Evolutionary conservation across 1,140 invertebrate species (phyloP).

Genomic region (Archegozetes longisetosus): DNA sequence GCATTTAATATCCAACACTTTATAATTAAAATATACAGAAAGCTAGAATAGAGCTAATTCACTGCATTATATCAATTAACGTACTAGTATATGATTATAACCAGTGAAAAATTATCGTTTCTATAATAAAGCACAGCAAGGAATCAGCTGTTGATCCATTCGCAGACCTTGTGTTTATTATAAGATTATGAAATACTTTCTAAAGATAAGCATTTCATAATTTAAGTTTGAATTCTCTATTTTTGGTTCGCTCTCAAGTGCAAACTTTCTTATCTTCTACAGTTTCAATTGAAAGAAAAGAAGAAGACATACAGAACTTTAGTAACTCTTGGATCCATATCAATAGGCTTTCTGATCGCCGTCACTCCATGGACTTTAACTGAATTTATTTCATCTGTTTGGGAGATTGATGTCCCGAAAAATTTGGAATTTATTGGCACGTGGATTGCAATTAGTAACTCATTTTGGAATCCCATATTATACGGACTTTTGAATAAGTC

Average conservation of each 20-base stretch:
- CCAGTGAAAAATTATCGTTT: too few relatives aligned
- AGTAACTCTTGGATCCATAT: slow-evolving; percentile 3
- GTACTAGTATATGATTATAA: too few relatives aligned
- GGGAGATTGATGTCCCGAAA: background rate
- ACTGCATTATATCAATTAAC: too few relatives aligned
- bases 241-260: background rate
- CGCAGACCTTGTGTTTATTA: background rate
- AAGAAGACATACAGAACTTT: slow-evolving; percentile 7
- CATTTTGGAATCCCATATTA: slow-evolving; percentile 11
- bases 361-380: slow-evolving; percentile 8
- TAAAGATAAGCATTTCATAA: slow-evolving; percentile 1
- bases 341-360: slow-evolving; percentile 8
- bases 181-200: background rate
- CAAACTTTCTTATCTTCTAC: background rate
- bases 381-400: slow-evolving; percentile 4
- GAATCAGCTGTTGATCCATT: background rate
- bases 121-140: background rate
- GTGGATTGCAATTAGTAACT: slow-evolving; percentile 14
- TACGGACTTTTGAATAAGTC: slow-evolving; percentile 5
- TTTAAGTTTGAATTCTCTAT: background rate
- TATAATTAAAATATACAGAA: too few relatives aligned
- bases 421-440: slow-evolving; percentile 10
- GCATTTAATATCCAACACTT: too few relatives aligned
- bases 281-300: slow-evolving; percentile 8
- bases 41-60: too few relatives aligned